Evolutionary conservation across 2,797 vertebrate genomes (phyloP).

Genomic region (Channa striata): DNA sequence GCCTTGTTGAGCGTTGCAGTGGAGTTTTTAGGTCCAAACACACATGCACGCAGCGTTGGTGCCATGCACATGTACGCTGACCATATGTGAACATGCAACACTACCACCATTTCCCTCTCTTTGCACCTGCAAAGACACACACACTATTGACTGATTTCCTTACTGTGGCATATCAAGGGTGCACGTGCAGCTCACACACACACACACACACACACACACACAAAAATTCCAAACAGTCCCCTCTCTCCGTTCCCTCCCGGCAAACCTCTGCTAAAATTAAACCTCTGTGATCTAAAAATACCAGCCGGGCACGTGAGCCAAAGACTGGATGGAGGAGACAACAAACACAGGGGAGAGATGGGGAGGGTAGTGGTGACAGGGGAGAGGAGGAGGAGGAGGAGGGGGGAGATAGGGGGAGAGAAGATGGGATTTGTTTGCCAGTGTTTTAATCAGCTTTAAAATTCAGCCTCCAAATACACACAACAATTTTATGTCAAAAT

Average conservation of each 20-base stretch:
- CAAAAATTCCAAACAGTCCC: conserved; percentile 43
- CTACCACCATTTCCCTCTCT: background rate
- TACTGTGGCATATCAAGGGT: conserved; percentile 13
- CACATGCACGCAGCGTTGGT: conserved; percentile 3
- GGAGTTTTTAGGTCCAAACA: background rate
- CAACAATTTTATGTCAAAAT: background rate
- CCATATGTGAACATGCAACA: background rate
- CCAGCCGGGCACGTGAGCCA: conserved; percentile 55
- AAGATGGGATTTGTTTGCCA: conserved; percentile 3
- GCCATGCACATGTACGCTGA: background rate
- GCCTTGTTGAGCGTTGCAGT: background rate
- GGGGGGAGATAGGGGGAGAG: background rate
- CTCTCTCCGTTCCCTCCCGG: conserved; percentile 46
- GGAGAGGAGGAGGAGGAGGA: background rate
- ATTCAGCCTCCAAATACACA: background rate
- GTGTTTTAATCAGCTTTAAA: conserved; percentile 43
- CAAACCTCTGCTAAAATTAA: conserved; percentile 75
- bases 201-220: conserved; percentile 2
- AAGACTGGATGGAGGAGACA: conserved; percentile 54
- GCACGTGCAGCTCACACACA: conserved; percentile 49
- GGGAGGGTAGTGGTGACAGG: conserved; percentile 1
- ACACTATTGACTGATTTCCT: background rate
- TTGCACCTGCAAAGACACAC: conserved; percentile 11
- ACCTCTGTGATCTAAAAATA: conserved; percentile 78
- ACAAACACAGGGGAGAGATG: conserved; percentile 40